Base-by-base conservation (phyloP, 2,888 invertebrate genomes). In the Polymixis flavicincta region DNA sequence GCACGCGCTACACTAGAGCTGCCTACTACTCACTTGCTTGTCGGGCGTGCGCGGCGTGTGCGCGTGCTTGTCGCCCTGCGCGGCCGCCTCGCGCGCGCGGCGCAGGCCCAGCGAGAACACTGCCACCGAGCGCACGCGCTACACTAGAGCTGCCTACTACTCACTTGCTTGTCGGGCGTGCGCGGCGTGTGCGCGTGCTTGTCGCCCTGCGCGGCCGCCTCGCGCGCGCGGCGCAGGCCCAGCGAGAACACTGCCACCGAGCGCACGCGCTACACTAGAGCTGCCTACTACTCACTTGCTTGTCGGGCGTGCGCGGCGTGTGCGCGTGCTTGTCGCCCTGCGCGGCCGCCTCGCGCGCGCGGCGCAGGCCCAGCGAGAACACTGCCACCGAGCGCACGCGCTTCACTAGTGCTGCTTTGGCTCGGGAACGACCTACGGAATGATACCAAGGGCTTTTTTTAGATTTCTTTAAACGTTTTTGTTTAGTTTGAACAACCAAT, bases 161-260 rank as follows among this genome's bases (percentile, higher is more conserved):
- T 13, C 3, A 71, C 71, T 45, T 55, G 71, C 13, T 82, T 85
- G 67, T 87, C 87, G 11, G 87, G 87, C 28, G 83, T 84, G 79
- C 83, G 83, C 73, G 85, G 80, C 69, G 84, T 80, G 64, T 78
- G 77, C 42, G 88, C 71, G 69, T 71, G 80, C 74, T 88, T 84
- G 84, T 90, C 85, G 74, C 89, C 50, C 87, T 91, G 70, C 88
- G 97, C 97, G 80, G 97, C 97, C 0, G 98, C 98, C 90, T 98
- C 98, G 50, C 98, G 95, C 74, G 98, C 98, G 71, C 98, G 96
- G n/a, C 98, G 96, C 81, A 98, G 94, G 74, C 98, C 98, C 68
- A 98, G 94, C 9, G 98, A 98, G 94, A 98, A 98, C 90, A 98
- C 98, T 9, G 98, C 98, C 61, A 98, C 98, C 0, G 98, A 98